Base-by-base conservation (phyloP, 2,888 invertebrate species). In the Euzophera pinguis region DNA sequence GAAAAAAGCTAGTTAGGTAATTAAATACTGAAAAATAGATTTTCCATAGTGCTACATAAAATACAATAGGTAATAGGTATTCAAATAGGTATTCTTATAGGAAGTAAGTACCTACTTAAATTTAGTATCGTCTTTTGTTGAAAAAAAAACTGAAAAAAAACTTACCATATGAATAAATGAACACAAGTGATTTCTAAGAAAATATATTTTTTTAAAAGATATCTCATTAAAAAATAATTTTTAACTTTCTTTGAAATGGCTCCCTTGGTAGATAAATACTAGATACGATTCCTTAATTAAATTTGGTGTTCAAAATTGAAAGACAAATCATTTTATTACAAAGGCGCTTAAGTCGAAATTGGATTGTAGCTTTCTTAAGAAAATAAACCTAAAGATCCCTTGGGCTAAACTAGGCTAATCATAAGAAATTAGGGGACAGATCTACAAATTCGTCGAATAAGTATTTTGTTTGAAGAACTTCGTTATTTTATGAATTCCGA, bases 261-360 rank as follows among this genome's bases (percentile, higher is more conserved):
- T 37, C 45, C 53, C 14, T 27, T 27, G 29, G 50, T 50, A 55
- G 53, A 54, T 54, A 56, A 58, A 56, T 47, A 54, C 50, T 37
- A 52, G 39, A 52, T 54, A 51, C 55, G 54, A 52, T 54, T 55
- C 53, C 54, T 58, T 58, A 58, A 58, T 58, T 55, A 55, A 58
- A 58, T 56, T 56, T 41, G 4, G 29, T 8, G 29, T 41, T 4
- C 39, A 14, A 37, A 32, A 12, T 22, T 38, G 9, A 17, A 29
- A 7, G 42, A 10, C 29, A 47, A 16, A 32, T n/a, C 13, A 13
- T 38, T 45, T 34, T 49, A 29, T 48, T 50, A 2, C 12, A 8
- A 29, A 14, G 7, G 8, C 2, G 29, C 0, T 29, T 29, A 13
- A 13, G 43, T 43, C 32, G 41, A 13, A 32, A 38, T 32, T 41